Base-by-base conservation (phyloP, 2,113 vertebrate species). In the Scartelaos histophorus region DNA sequence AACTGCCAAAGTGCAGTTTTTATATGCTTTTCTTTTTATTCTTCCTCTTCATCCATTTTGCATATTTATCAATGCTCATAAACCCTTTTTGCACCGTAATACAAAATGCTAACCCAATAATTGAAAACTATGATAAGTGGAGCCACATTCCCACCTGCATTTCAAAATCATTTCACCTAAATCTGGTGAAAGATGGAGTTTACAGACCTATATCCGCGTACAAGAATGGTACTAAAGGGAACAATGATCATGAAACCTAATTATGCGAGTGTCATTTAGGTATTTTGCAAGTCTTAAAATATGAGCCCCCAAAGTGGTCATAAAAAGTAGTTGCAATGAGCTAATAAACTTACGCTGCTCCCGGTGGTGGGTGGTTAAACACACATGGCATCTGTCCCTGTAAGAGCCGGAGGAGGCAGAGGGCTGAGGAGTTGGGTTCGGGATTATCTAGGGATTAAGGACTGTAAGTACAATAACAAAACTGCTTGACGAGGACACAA, bases 361-460 rank as follows among this genome's bases (percentile, higher is more conserved):
- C 51, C 34, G 56, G 75, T 69, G 72, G 68, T 74, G 75, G 73
- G 67, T 62, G 74, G 82, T 77, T 65, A 73, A 82, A 83, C 75
- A 60, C 47, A 77, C 67, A 83, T 82, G 84, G 82, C 77, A 84
- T 85, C 81, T 88, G 84, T 80, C 71, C 74, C 73, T 83, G 38
- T 43, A 73, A 88, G 86, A 78, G 76, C 81, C 83, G 62, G 66
- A 67, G 38, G 45, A 47, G 69, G 73, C 79, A 54, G 79, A 61
- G 76, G 66, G 83, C 82, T 72, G 82, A 67, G 66, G 71, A 71
- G 76, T 72, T 86, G 81, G 88, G 62, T 68, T 84, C 87, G 81
- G 90, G 91, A 92, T 93, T 93, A 93, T 82, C 78, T 70, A 60
- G n/a, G 91, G 92, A 93, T 93, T 93, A 89, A 82, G 73, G 76